phyloP scores from a whole-genome alignment of 2,888 invertebrate species.

The Palloptera scutellata region DNA sequence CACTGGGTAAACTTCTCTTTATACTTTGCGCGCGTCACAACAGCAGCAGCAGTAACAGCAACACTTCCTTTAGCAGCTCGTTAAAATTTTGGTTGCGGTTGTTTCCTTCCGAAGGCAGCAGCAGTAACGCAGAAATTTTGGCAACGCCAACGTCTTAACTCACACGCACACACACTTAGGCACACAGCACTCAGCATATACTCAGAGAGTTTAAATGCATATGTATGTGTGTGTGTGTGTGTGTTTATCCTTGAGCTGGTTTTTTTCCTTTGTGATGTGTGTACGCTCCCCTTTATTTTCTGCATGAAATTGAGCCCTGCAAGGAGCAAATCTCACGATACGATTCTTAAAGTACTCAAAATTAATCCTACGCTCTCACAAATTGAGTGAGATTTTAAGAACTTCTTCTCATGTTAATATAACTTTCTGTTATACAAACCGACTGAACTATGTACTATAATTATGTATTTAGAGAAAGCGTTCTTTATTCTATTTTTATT shows the following conservation, averaged over 20 bases:
- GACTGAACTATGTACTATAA: no score
- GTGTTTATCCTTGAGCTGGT: constrained; percentile 5
- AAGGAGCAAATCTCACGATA: no score
- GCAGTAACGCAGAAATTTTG: constrained; percentile 38
- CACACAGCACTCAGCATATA: constrained; percentile 11
- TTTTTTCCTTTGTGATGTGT: background rate
- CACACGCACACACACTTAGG: background rate
- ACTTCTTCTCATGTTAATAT: no score
- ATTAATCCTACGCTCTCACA: no score
- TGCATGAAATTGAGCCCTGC: no score
- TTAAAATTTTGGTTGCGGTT: constrained; percentile 16
- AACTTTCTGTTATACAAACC: no score
- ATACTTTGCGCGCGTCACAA: constrained; percentile 22
- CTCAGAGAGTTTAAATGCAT: constrained; percentile 12
- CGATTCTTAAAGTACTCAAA: no score
- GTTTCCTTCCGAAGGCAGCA: constrained; percentile 11
- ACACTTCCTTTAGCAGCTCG: constrained; percentile 24
- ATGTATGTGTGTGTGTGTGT: constrained; percentile 22
- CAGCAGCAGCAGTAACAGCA: constrained; percentile 10
- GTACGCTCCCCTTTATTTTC: background rate
- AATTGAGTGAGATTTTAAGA: no score
- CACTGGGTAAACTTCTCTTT: background rate
- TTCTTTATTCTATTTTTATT: no score
- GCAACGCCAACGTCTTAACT: constrained; percentile 38
- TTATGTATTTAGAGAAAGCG: no score